Percentiles rank a stretch among this genome's conserved stretches.
Conservation (phyloP, 1,140 invertebrate species). For the Eumaeus atala region DNA sequence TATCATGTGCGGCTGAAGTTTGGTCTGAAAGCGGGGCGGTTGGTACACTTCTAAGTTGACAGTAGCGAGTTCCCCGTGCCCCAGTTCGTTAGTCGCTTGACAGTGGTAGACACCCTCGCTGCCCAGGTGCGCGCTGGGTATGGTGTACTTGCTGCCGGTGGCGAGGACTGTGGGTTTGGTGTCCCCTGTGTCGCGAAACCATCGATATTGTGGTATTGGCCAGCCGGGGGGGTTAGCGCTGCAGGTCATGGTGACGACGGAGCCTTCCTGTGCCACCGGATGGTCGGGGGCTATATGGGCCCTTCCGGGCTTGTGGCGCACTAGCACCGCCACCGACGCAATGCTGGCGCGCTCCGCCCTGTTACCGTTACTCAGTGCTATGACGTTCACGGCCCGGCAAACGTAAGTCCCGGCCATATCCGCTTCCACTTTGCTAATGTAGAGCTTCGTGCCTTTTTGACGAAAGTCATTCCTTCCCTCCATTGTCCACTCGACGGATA, state of each 20-base stretch:
- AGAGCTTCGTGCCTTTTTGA: conserved; percentile 83
- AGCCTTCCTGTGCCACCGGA: conserved; percentile 89
- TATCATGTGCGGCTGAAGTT: conserved; percentile 88
- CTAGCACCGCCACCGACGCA: conserved; percentile 84
- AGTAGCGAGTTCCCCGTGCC: conserved; percentile 86
- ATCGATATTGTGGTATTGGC: conserved; percentile 89
- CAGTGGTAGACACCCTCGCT: conserved; percentile 93
- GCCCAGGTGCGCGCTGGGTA: conserved; percentile 85
- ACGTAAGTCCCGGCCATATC: conserved; percentile 90
- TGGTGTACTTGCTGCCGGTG: conserved; percentile 88
- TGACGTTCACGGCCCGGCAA: conserved; percentile 88
- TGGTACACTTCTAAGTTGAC: conserved; percentile 90
- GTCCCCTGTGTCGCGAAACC: conserved; percentile 84
- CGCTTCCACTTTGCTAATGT: conserved; percentile 83
- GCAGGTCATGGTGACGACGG: conserved; percentile 89
- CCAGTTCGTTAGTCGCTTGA: conserved; percentile 91
- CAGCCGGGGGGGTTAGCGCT: conserved; percentile 90
- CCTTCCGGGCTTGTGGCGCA: conserved; percentile 91
- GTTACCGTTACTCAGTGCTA: conserved; percentile 81
- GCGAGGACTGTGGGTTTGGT: conserved; percentile 78
- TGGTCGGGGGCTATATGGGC: conserved; percentile 87
- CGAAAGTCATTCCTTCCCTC: conserved; percentile 89
- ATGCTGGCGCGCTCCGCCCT: conserved; percentile 81
- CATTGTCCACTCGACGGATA: conserved; percentile 89
- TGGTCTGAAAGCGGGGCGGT: conserved; percentile 86